Base-by-base conservation (phyloP, 2,888 invertebrate genomes). In the Chrysomela aeneicollis region DNA sequence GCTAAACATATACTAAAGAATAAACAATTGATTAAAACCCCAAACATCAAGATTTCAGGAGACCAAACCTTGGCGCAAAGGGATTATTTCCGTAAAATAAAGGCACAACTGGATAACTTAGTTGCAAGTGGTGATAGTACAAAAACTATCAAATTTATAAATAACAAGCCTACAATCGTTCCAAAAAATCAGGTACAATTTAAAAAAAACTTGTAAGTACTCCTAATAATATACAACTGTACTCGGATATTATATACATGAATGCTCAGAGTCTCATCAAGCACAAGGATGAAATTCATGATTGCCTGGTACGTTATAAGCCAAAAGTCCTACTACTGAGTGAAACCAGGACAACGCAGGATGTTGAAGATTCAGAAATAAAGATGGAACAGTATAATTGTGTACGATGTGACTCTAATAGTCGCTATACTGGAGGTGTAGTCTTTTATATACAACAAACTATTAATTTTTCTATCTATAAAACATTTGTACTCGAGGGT, bases 321-420 rank as follows among this genome's bases (percentile, higher is more conserved):
- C 42, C 55, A 2, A 55, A 42, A 37, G n/a, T 55, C 3, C 2
- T 55, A 6, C 42, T 55, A 37, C 55, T 55, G n/a, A 55, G 55
- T 55, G 37, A 55, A 55, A 55, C 55, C 9, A 55, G 55, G n/a
- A 55, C 55, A 55, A 55, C 37, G 10, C 12, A 15, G n/a, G 42
- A 55, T 55, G 37, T 55, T 55, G 42, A 55, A 42, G 55, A 55
- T 18, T 17, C 35, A 12, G 55, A 55, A 55, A 17, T 55, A 12
- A 37, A 55, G 37, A 32, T 55, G 15, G 35, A 50, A 22, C 21
- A 18, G 21, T 50, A 50, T 50, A 21, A 19, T 19, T 12, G 6
- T 5, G 35, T 35, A 19, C 19, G 51, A 9, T 51, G 51, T 51
- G 51, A 51, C 51, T 51, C 51, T 22, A 35, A 5, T 10, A 35